Evolutionary conservation across 2,113 vertebrate species (phyloP).

Genomic region (Entosphenus tridentatus): DNA sequence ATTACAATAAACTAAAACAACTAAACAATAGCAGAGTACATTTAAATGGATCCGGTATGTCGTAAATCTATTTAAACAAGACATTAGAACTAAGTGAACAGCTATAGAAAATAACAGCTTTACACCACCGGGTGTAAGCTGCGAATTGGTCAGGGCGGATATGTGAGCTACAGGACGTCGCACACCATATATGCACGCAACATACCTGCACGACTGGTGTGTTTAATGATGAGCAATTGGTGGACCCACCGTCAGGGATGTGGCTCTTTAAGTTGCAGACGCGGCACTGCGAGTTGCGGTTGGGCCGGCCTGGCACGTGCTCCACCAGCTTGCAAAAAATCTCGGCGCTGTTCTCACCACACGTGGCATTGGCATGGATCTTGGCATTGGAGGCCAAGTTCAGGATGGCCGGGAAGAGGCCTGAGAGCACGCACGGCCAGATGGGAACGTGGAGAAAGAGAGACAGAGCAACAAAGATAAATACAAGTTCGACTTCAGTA

Average conservation of each 20-base stretch:
- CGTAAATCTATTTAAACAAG: too few species aligned
- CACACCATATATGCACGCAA: too few species aligned
- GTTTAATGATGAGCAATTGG: too few species aligned
- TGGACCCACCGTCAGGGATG: conserved; percentile 38
- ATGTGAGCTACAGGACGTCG: too few species aligned
- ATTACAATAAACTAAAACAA: too few species aligned
- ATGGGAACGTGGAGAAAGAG: background rate
- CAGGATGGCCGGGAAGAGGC: conserved; percentile 75
- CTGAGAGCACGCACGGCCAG: conserved; percentile 18
- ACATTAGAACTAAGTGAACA: too few species aligned
- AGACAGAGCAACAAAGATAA: background rate
- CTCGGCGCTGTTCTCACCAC: conserved; percentile 50
- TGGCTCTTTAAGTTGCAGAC: conserved; percentile 42
- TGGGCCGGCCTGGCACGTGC: conserved; percentile 49
- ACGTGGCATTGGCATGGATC: conserved; percentile 67
- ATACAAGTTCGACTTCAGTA: background rate
- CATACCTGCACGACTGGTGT: too few species aligned
- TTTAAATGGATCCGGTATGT: too few species aligned
- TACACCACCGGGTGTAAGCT: too few species aligned
- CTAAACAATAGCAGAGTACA: too few species aligned
- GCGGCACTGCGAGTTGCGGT: conserved; percentile 56
- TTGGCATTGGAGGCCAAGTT: conserved; percentile 67
- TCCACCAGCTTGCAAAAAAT: conserved; percentile 91
- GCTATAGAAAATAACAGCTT: too few species aligned
- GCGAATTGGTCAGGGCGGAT: too few species aligned